Evolutionary conservation across 2,797 vertebrate genomes (phyloP), one percentile per base, ranked within the genome.

Genomic region (Moxostoma hubbsi): DNA sequence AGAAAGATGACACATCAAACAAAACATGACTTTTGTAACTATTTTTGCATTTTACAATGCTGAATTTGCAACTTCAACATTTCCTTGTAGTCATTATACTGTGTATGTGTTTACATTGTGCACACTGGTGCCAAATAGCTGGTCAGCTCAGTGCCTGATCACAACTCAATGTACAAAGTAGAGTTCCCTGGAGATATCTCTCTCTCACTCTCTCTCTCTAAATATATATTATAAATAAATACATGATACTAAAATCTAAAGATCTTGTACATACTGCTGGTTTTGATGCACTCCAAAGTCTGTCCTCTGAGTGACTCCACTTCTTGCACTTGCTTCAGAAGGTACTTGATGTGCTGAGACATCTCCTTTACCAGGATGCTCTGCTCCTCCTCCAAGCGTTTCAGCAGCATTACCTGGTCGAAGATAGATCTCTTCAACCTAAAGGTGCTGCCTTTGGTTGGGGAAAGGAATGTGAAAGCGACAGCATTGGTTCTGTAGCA

Each of bases 291-390:
- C 68, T 70, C 50, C 13, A 36, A 53, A 45, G 51, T 55, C 68
- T 70, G 68, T 53, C 50, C 16, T n/a, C 18, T 55, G 11, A 70
- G 68, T 70, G 43, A 64, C 43, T 64, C 36, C 16, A 65, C 62
- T 55, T 45, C 51, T 65, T 10, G 49, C 6, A 66, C 10, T 54
- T 54, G 24, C 49, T 76, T 76, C 18, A 50, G 74, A 50, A 79
- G 67, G 57, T 70, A 63, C 18, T n/a, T 54, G 46, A 71, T 62
- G 46, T 78, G 75, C 45, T 70, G 66, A 47, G 65, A 45, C 64
- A 78, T 77, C 43, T 71, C 67, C 43, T 78, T 79, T 12, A 72
- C 59, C 46, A 79, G 18, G 68, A 79, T 76, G 73, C 46, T 51
- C 50, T 76, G 61, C 73, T 76, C 73, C 49, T 76, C 73, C 10